A percentile compares a stretch with the other conserved stretches of the same genome.
These are phyloP conservation scores for Cyrtodaria siliqua DNA, from an alignment of 2,888 invertebrate genomes.

Conservation along the genomic window DNA sequence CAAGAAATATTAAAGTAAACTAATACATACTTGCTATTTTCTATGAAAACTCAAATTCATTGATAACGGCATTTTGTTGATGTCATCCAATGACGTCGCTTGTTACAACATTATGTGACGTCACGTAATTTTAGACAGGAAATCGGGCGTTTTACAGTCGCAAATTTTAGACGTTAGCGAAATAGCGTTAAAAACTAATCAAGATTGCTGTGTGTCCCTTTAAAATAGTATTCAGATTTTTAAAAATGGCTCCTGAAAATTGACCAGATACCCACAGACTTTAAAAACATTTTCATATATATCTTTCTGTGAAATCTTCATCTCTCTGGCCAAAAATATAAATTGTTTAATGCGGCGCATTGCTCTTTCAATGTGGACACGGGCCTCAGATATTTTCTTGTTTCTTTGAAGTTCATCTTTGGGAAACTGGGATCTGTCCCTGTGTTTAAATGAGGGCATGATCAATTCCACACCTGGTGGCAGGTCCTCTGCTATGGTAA, in stretches of 20 bases:
- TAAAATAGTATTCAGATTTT: slow-evolving; percentile 15
- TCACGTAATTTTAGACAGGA: too few relatives aligned
- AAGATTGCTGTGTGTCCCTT: too few relatives aligned
- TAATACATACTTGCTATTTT: too few relatives aligned
- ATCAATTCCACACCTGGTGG: slow-evolving; percentile 26
- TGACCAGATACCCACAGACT: slow-evolving; percentile 27
- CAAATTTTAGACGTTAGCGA: too few relatives aligned
- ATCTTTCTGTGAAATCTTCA: slow-evolving; percentile 31
- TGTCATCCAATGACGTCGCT: too few relatives aligned
- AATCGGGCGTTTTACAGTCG: too few relatives aligned
- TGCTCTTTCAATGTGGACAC: slow-evolving; percentile 35
- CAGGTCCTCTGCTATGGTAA: slow-evolving; percentile 34
- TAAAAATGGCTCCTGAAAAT: slow-evolving; percentile 35
- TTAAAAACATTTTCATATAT: slow-evolving; percentile 33
- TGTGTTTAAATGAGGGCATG: slow-evolving; percentile 40
- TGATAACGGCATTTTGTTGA: too few relatives aligned
- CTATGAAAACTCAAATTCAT: too few relatives aligned
- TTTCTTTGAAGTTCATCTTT: slow-evolving; percentile 19
- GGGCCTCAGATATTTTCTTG: slow-evolving; percentile 36
- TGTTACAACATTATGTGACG: too few relatives aligned
- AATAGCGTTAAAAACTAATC: too few relatives aligned
- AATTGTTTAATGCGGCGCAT: slow-evolving; percentile 38
- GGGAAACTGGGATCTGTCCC: slow-evolving; percentile 31
- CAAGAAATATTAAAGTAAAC: too few relatives aligned
- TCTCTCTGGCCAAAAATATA: slow-evolving; percentile 17